Conservation (phyloP, 1,140 invertebrate species). For the Drosophila murphyi region DNA sequence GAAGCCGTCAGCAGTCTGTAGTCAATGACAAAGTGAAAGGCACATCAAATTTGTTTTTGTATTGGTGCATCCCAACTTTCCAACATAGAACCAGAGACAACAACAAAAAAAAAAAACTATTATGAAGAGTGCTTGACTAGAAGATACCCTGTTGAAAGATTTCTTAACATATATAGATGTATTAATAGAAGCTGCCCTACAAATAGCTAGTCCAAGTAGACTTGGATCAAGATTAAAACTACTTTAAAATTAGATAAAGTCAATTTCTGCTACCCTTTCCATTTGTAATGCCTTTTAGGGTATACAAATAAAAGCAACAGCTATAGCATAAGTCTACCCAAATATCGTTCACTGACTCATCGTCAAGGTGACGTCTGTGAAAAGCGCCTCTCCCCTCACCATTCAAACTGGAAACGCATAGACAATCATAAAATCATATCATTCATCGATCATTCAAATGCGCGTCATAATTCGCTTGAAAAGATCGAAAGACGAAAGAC, state of each 20-base stretch:
- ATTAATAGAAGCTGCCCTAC: too few relatives aligned
- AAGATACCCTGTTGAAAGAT: not conserved
- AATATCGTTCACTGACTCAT: conserved; percentile 60
- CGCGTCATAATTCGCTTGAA: conserved; percentile 80
- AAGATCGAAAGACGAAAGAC: conserved; percentile 24
- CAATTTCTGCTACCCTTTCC: too few relatives aligned
- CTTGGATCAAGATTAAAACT: too few relatives aligned
- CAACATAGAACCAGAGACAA: conserved; percentile 5
- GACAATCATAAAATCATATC: conserved; percentile 58
- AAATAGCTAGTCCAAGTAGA: too few relatives aligned
- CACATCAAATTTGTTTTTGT: not conserved
- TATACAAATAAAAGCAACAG: not conserved
- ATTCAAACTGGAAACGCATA: not conserved
- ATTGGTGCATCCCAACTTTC: conserved; percentile 13
- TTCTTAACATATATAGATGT: not conserved
- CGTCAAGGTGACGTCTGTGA: conserved; percentile 31
- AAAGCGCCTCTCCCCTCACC: conserved; percentile 11
- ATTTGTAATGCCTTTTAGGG: not conserved
- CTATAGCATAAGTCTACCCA: conserved; percentile 17
- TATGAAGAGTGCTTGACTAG: not conserved
- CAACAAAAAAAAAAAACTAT: not conserved
- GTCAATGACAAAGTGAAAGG: conserved; percentile 69
- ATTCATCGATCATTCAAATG: conserved; percentile 73
- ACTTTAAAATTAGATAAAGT: too few relatives aligned
- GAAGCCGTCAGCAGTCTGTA: conserved; percentile 68